These are phyloP conservation scores for Apteryx mantelli DNA, from an alignment of 2,113 vertebrate genomes.

Conservation along the genomic window DNA sequence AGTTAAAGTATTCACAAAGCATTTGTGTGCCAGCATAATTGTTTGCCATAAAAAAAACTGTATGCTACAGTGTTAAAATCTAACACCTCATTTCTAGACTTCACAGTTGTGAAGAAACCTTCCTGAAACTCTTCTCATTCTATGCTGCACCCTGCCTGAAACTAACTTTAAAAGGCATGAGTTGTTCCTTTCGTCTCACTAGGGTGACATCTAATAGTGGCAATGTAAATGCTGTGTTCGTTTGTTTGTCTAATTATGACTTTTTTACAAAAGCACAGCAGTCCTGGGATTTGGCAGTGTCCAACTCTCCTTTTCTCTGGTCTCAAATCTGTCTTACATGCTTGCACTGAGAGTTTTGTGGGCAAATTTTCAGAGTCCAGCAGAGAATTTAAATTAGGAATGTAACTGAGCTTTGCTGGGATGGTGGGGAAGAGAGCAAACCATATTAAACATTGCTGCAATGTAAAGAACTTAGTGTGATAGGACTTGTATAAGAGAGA, in stretches of 20 bases:
- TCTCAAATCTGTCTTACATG: not conserved
- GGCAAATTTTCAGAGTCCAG: not conserved
- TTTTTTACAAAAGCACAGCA: not conserved
- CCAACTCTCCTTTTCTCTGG: not conserved
- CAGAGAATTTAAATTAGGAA: not conserved
- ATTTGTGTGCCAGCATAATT: conserved; percentile 11
- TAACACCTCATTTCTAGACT: not conserved
- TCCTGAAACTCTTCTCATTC: not conserved
- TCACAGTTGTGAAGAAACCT: not conserved
- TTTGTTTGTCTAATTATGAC: not conserved
- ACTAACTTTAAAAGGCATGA: not conserved
- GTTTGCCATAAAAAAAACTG: not conserved
- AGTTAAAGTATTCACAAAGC: not conserved
- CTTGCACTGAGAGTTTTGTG: not conserved
- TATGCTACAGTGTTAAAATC: not conserved
- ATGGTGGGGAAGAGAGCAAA: not conserved
- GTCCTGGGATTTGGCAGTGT: not conserved
- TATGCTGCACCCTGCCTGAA: not conserved
- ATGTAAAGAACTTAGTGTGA: not conserved
- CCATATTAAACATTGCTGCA: not conserved
- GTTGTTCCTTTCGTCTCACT: not conserved
- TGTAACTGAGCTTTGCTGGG: not conserved
- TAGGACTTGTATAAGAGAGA: not conserved
- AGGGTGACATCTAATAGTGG: not conserved
- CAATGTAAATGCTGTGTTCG: not conserved